Evolutionary conservation across 2,797 vertebrate genomes (phyloP), one percentile per base, ranked within the genome.

Genomic region (Corythornis leucogaster): DNA sequence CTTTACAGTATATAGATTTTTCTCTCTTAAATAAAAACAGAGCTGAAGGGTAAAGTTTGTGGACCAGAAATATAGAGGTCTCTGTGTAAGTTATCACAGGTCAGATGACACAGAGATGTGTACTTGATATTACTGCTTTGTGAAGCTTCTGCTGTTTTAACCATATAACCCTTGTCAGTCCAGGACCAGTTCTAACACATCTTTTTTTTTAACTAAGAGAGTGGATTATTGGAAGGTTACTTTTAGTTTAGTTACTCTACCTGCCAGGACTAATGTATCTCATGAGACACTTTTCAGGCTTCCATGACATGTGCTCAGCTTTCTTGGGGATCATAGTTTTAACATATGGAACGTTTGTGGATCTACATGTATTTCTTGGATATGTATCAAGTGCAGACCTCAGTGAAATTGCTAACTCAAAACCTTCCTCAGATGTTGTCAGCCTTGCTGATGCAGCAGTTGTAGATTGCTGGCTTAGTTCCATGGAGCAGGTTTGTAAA

Each of bases 281-380:
- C 54, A 43, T 57, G 80, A 85, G 33, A 46, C 77, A 80, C 0
- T n/a, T 75, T 86, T 82, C 57, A 87, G 57, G 13, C 67, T 64
- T 84, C 75, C 35, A 45, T 13, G 55, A 79, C 35, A 81, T 40
- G 10, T 33, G 38, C 18, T 15, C 11, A 57, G 38, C 16, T 76
- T 94, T 80, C 13, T n/a, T 9, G 31, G 21, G 26, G 38, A 81
- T 77, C 80, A 80, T 91, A 80, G 15, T 87, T 91, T 84, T 53
- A 81, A 77, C 59, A 86, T 86, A 86, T 84, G 88, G 88, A 85
- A 85, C 68, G 24, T 88, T 22, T 94, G 70, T 73, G 90, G 75
- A 16, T 94, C 70, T 78, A 77, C 26, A 82, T 91, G 42, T 87
- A 57, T 89, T 80, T 80, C 17, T 75, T 95, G 92, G 89, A 92